A percentile compares a stretch with the other conserved stretches of the same genome.
Conservation (phyloP, 2,797 vertebrate genomes). For the Argyrosomus regius region DNA sequence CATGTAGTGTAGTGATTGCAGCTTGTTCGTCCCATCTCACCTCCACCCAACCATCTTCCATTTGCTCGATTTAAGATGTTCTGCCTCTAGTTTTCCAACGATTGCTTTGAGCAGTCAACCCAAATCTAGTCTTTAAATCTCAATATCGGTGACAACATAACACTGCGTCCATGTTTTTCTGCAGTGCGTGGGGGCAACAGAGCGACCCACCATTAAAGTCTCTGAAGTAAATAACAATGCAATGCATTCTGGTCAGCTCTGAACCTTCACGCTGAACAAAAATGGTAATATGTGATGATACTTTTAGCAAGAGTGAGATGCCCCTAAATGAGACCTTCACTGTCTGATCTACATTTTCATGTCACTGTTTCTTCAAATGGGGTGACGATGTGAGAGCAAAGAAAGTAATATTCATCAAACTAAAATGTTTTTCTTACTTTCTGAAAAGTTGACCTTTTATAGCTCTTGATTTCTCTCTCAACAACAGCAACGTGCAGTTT, state of each 20-base stretch:
- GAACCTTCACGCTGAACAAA: slow-evolving; percentile 5
- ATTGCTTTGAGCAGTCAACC: no score
- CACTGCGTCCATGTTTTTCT: background rate
- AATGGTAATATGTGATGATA: background rate
- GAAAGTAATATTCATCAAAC: slow-evolving; percentile 17
- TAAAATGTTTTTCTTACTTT: slow-evolving; percentile 12
- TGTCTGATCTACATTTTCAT: slow-evolving; percentile 41
- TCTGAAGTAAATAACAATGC: background rate
- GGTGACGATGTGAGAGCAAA: slow-evolving; percentile 9
- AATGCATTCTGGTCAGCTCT: background rate
- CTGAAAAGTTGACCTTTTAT: slow-evolving; percentile 23
- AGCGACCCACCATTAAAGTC: background rate
- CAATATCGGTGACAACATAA: background rate
- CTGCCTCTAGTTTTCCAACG: no score
- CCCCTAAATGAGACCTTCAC: slow-evolving; percentile 9
- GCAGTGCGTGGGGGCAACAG: background rate
- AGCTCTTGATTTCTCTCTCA: slow-evolving; percentile 4
- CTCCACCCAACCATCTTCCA: background rate
- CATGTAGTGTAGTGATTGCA: background rate
- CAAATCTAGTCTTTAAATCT: background rate
- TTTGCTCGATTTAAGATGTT: background rate
- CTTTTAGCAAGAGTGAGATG: background rate
- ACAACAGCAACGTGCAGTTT: background rate
- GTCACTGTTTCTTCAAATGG: background rate
- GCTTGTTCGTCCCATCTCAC: background rate